Percentiles rank a stretch among this genome's conserved stretches.
phyloP scores from a whole-genome alignment of 2,113 vertebrate genomes.

The Galemys pyrenaicus region DNA sequence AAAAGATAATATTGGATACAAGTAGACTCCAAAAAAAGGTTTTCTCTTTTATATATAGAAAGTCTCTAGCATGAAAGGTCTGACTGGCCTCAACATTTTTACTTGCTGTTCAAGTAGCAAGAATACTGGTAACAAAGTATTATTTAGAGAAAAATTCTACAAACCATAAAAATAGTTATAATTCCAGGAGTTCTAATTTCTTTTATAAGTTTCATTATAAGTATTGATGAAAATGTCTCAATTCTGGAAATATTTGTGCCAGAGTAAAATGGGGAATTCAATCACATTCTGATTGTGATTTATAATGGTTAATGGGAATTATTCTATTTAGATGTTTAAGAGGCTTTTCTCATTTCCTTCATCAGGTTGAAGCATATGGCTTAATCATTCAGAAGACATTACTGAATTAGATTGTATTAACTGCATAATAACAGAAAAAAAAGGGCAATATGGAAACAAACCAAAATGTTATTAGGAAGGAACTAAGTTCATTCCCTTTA shows the following conservation, averaged over 20 bases:
- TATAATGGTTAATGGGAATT: slow-evolving; percentile 44
- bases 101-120: background rate
- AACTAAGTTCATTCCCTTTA: slow-evolving; percentile 68
- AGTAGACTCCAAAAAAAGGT: background rate
- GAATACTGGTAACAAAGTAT: background rate
- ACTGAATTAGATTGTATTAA: slow-evolving; percentile 72
- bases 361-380: slow-evolving; percentile 41
- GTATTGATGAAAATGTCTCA: slow-evolving; percentile 46
- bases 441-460: slow-evolving; percentile 57
- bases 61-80: background rate
- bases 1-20: background rate
- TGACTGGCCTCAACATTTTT: background rate
- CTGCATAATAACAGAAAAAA: slow-evolving; percentile 66
- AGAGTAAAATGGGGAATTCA: slow-evolving; percentile 41
- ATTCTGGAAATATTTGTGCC: slow-evolving; percentile 31
- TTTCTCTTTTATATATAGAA: background rate
- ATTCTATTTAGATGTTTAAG: slow-evolving; percentile 45
- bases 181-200: slow-evolving; percentile 38
- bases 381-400: slow-evolving; percentile 73
- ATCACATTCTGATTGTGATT: slow-evolving; percentile 46
- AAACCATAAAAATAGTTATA: slow-evolving; percentile 12
- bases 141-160: slow-evolving; percentile 13
- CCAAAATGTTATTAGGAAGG: slow-evolving; percentile 62
- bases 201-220: slow-evolving; percentile 56
- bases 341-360: slow-evolving; percentile 64